These are phyloP conservation scores for Cromileptes altivelis DNA, from an alignment of 2,113 vertebrate species.

Conservation along the genomic window DNA sequence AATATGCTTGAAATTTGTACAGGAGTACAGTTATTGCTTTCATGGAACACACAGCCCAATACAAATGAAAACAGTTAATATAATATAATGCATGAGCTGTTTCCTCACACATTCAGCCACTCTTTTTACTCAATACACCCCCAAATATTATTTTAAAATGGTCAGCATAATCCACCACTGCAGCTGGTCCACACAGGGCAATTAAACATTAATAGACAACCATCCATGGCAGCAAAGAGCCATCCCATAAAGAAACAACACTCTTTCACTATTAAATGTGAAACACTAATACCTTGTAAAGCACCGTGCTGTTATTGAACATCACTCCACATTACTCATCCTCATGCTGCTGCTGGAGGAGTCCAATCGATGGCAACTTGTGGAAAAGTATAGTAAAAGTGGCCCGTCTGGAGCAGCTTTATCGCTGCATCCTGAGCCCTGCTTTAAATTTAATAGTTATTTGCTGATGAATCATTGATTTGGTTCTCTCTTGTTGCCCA, in stretches of 20 bases:
- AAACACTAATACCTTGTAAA: conserved; percentile 57
- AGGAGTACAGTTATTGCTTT: neutral
- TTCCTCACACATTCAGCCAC: conserved; percentile 21
- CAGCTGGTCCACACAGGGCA: conserved; percentile 33
- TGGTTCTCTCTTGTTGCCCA: conserved; percentile 44
- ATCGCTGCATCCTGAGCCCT: conserved; percentile 40
- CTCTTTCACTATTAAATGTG: conserved; percentile 52
- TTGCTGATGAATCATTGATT: conserved; percentile 75
- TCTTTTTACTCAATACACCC: neutral
- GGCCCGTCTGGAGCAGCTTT: conserved; percentile 36
- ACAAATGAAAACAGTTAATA: conserved; percentile 45
- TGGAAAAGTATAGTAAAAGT: conserved; percentile 62
- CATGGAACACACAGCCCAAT: conserved; percentile 9
- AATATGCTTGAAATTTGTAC: conserved; percentile 12
- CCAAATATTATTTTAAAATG: conserved; percentile 48
- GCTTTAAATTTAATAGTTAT: conserved; percentile 64
- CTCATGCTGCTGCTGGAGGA: conserved; percentile 6
- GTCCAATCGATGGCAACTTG: conserved; percentile 62
- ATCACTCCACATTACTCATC: conserved; percentile 50
- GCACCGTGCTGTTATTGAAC: conserved; percentile 47
- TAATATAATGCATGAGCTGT: conserved; percentile 39
- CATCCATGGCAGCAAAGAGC: conserved; percentile 25
- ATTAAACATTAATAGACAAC: conserved; percentile 60
- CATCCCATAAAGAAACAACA: conserved; percentile 51
- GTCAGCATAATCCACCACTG: conserved; percentile 30